phyloP scores from a whole-genome alignment of 2,797 vertebrate genomes.

The Chiloscyllium punctatum region DNA sequence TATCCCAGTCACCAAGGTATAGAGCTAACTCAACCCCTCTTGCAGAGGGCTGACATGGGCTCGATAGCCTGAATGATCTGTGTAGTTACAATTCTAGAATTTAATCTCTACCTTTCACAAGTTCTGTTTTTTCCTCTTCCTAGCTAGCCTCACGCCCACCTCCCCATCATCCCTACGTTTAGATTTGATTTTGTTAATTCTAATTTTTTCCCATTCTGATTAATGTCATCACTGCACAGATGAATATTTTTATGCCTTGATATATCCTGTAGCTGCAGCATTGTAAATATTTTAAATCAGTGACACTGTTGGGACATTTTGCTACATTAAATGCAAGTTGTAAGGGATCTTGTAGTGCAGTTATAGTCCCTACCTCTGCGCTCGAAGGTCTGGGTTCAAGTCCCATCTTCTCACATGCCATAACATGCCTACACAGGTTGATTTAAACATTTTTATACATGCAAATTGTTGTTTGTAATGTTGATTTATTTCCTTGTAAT shows the following conservation, averaged over 20 bases:
- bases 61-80: neutral
- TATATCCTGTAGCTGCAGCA: neutral
- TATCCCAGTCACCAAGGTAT: too few species aligned
- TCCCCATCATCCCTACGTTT: neutral
- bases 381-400: too few species aligned
- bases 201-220: neutral
- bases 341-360: too few species aligned
- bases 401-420: too few species aligned
- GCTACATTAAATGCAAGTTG: neutral
- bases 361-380: too few species aligned
- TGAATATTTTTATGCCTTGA: neutral
- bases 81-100: neutral
- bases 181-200: neutral
- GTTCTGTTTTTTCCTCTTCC: too few species aligned
- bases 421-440: too few species aligned
- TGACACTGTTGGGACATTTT: neutral
- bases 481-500: neutral
- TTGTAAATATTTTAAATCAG: neutral
- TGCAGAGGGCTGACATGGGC: neutral
- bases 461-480: neutral
- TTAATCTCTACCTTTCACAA: neutral
- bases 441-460: neutral
- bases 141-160: too few species aligned
- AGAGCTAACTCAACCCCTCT: neutral
- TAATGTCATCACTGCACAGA: neutral